Conservation (phyloP, 1,140 invertebrate species). For the Andricus grossulariae region DNA sequence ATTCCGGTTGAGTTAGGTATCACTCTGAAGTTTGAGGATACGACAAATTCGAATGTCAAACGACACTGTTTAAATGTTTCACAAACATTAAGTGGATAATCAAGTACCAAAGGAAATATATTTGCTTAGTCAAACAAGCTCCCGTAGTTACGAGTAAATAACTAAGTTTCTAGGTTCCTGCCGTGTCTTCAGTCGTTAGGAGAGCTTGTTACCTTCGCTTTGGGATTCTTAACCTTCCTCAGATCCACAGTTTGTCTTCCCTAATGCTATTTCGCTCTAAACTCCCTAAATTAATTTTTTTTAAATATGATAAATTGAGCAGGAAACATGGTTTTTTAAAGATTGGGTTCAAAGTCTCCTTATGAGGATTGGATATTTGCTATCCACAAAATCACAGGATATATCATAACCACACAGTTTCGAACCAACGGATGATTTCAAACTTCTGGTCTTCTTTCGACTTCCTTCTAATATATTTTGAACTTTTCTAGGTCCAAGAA, state of each 20-base stretch:
- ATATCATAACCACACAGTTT: no score
- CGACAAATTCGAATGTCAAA: slow-evolving; percentile 29
- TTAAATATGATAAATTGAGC: not conserved
- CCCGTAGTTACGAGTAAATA: slow-evolving; percentile 58
- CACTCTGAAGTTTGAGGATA: not conserved
- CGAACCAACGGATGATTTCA: no score
- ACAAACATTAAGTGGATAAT: slow-evolving; percentile 40
- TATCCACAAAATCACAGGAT: no score
- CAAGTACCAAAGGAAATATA: slow-evolving; percentile 61
- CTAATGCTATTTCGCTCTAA: not conserved
- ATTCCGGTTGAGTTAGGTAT: not conserved
- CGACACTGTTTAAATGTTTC: slow-evolving; percentile 17
- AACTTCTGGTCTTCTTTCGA: no score
- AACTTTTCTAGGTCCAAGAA: no score
- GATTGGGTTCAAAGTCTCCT: not conserved
- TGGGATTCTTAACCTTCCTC: not conserved
- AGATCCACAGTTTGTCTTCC: not conserved
- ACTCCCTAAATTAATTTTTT: not conserved
- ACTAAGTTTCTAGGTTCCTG: slow-evolving; percentile 60
- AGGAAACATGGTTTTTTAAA: not conserved
- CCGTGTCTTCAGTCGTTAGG: slow-evolving; percentile 53
- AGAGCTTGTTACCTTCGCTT: slow-evolving; percentile 40
- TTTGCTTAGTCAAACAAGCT: slow-evolving; percentile 62
- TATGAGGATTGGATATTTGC: no score
- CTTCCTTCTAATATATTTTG: no score